These are phyloP conservation scores for Liopterus haemorrhoidalis DNA, from an alignment of 2,888 invertebrate species.

Conservation along the genomic window DNA sequence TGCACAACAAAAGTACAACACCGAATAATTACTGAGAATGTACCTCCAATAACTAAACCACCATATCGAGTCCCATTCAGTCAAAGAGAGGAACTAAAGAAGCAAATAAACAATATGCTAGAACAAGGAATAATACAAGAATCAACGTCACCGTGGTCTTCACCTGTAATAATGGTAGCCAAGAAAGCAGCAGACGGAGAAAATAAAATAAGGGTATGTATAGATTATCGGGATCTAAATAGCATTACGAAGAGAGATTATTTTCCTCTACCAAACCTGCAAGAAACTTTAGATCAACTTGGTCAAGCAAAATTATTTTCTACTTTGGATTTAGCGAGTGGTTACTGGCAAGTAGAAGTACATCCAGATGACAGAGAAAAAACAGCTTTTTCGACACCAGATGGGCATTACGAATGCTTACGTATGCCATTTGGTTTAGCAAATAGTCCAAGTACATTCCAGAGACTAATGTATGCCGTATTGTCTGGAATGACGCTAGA, in stretches of 20 bases:
- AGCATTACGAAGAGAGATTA: slow-evolving; percentile 33
- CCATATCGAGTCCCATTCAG: slow-evolving; percentile 24
- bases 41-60: slow-evolving; percentile 19
- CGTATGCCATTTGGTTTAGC: slow-evolving; percentile 37
- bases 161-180: slow-evolving; percentile 38
- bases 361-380: slow-evolving; percentile 32
- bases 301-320: slow-evolving; percentile 31
- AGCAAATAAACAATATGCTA: slow-evolving; percentile 30
- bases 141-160: slow-evolving; percentile 37
- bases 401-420: slow-evolving; percentile 34
- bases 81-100: slow-evolving; percentile 11
- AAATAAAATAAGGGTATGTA: slow-evolving; percentile 29
- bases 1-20: no score
- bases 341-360: slow-evolving; percentile 38
- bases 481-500: slow-evolving; percentile 31
- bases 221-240: slow-evolving; percentile 36
- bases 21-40: no score
- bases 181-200: slow-evolving; percentile 35
- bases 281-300: slow-evolving; percentile 35
- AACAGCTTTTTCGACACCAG: slow-evolving; percentile 37
- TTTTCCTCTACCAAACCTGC: slow-evolving; percentile 36
- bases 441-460: slow-evolving; percentile 36
- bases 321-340: slow-evolving; percentile 36
- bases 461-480: slow-evolving; percentile 35
- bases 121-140: slow-evolving; percentile 31